phyloP scores from a whole-genome alignment of 2,888 invertebrate genomes.

The Sinohyriopsis cumingii region DNA sequence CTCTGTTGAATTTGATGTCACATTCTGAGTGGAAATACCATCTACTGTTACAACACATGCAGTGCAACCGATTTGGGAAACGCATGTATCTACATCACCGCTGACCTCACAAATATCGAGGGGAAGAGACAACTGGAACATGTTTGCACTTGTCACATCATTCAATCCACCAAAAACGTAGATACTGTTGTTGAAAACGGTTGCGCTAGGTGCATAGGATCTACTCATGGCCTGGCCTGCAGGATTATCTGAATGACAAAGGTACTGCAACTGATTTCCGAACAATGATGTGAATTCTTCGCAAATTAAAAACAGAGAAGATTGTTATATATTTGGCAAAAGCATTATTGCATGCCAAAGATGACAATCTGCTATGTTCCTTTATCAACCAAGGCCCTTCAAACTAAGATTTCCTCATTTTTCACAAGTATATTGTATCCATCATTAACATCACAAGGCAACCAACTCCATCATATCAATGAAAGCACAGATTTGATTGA shows the following conservation, averaged over 20 bases:
- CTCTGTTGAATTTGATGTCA: slow-evolving; percentile 3
- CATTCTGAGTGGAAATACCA: slow-evolving; percentile 4
- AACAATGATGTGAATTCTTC: no score
- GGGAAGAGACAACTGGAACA: slow-evolving; percentile 76
- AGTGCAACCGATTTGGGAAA: slow-evolving; percentile 89
- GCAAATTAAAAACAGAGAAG: no score
- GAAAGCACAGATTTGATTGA: no score
- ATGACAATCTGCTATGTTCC: no score
- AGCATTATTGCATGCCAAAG: no score
- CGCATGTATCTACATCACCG: slow-evolving; percentile 81
- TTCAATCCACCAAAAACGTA: slow-evolving; percentile 77
- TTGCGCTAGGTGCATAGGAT: slow-evolving; percentile 87
- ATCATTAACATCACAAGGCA: no score
- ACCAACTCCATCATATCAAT: no score
- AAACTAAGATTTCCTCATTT: no score
- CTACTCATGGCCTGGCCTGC: slow-evolving; percentile 18
- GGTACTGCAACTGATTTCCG: no score
- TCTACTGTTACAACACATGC: slow-evolving; percentile 78
- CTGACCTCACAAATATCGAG: slow-evolving; percentile 89
- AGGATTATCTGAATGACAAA: slow-evolving; percentile 11
- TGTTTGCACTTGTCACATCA: slow-evolving; percentile 45
- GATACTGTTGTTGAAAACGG: slow-evolving; percentile 77
- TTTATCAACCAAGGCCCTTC: no score
- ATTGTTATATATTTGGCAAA: no score
- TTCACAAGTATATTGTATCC: no score